Conservation (phyloP, 2,888 invertebrate genomes). For the Cryptocephalus primarius region DNA sequence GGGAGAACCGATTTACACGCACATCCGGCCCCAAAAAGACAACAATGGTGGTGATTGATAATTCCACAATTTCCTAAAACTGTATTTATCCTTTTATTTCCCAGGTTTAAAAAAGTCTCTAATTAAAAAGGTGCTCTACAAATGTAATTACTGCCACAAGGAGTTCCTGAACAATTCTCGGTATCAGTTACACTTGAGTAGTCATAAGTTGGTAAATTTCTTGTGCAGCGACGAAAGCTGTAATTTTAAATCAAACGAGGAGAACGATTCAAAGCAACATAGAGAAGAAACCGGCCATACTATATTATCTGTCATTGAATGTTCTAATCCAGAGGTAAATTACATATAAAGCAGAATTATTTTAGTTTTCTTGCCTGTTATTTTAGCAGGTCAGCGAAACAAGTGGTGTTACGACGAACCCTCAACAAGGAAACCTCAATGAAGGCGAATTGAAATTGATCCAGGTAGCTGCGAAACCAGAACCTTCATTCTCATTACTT, state of each 20-base stretch:
- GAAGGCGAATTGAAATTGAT: too few species aligned
- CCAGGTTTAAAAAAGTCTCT: background rate
- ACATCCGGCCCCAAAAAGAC: constrained; percentile 30
- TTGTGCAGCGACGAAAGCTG: constrained; percentile 39
- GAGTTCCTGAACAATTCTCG: constrained; percentile 42
- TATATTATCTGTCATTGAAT: constrained; percentile 17
- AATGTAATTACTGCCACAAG: constrained; percentile 42
- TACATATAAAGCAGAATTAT: too few species aligned
- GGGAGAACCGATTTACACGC: constrained; percentile 1
- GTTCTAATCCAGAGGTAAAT: background rate
- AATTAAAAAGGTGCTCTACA: constrained; percentile 23
- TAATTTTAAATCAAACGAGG: constrained; percentile 31
- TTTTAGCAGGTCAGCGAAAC: too few species aligned
- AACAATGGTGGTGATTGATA: too few species aligned
- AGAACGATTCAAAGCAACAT: constrained; percentile 42
- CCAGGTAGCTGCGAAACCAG: too few species aligned
- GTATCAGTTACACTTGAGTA: constrained; percentile 44
- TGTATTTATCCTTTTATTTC: background rate
- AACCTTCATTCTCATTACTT: background rate
- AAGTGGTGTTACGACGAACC: too few species aligned
- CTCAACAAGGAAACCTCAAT: too few species aligned
- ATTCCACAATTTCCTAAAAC: too few species aligned
- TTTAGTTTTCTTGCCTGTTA: too few species aligned
- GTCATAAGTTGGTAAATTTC: constrained; percentile 48
- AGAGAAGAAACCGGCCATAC: constrained; percentile 44